A percentile compares a stretch with the other conserved stretches of the same genome.
These are phyloP conservation scores for Clistopyga incitator DNA, from an alignment of 2,888 invertebrate species.

Conservation along the genomic window DNA sequence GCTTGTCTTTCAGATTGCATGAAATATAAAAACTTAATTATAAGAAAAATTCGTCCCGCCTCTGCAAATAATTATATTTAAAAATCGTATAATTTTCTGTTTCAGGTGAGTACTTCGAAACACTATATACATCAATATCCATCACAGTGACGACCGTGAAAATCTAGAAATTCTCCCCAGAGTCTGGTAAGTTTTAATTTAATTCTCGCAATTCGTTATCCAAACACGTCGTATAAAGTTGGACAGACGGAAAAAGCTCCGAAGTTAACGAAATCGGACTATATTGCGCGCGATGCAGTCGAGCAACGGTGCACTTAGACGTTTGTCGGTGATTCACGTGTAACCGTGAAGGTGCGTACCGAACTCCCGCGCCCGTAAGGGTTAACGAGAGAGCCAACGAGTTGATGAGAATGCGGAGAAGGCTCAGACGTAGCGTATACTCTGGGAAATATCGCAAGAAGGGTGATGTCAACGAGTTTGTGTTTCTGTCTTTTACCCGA, in stretches of 20 bases:
- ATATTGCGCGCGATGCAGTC: slow-evolving; percentile 66
- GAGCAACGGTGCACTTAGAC: slow-evolving; percentile 69
- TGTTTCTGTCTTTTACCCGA: slow-evolving; percentile 63
- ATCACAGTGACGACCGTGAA: slow-evolving; percentile 25
- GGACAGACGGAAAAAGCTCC: slow-evolving; percentile 64
- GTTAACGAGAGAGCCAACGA: slow-evolving; percentile 45
- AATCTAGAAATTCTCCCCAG: background rate
- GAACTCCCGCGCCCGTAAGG: slow-evolving; percentile 45
- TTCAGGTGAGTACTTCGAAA: slow-evolving; percentile 74
- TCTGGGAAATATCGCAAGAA: slow-evolving; percentile 73
- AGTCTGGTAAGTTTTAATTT: slow-evolving; percentile 45
- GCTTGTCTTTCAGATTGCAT: slow-evolving; percentile 57
- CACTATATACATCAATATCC: slow-evolving; percentile 29
- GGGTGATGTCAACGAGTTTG: slow-evolving; percentile 77
- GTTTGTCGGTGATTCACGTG: slow-evolving; percentile 65
- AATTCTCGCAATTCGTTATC: slow-evolving; percentile 34
- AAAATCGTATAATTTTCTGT: slow-evolving; percentile 69
- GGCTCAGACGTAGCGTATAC: slow-evolving; percentile 71
- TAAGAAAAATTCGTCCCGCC: slow-evolving; percentile 59
- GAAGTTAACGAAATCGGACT: slow-evolving; percentile 72
- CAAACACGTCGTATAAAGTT: slow-evolving; percentile 43
- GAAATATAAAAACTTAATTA: slow-evolving; percentile 72
- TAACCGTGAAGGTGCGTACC: slow-evolving; percentile 54
- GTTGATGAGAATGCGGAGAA: slow-evolving; percentile 75
- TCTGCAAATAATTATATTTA: slow-evolving; percentile 20